Percentiles rank a stretch among this genome's conserved stretches.
These are phyloP conservation scores for Eptesicus fuscus DNA, from an alignment of 2,113 vertebrate genomes.

Conservation along the genomic window DNA sequence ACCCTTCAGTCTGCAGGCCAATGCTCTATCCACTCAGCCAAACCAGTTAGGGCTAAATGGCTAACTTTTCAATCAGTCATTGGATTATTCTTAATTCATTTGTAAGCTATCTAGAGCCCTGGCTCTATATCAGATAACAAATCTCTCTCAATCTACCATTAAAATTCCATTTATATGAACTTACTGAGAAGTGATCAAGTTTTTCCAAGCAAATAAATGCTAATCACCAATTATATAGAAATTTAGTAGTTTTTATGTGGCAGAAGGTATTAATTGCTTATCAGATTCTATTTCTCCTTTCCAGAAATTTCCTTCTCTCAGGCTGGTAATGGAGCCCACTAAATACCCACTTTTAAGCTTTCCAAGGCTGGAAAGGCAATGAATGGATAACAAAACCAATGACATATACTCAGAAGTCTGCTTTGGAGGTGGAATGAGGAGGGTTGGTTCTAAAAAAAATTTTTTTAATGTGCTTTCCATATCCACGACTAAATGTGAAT, in stretches of 20 bases:
- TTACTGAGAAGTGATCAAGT: slow-evolving; percentile 17
- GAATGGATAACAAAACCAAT: neutral
- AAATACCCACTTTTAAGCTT: neutral
- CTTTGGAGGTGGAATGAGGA: neutral
- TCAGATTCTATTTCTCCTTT: neutral
- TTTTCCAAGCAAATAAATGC: slow-evolving; percentile 17
- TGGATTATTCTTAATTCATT: neutral
- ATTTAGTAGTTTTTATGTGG: neutral
- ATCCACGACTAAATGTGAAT: neutral
- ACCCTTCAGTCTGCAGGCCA: too few species aligned
- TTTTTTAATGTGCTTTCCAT: neutral
- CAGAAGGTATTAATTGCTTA: neutral
- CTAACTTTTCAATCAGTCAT: neutral
- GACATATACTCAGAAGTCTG: neutral
- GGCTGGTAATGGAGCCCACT: neutral
- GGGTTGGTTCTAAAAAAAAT: neutral
- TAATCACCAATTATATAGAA: slow-evolving; percentile 9
- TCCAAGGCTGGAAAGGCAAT: neutral
- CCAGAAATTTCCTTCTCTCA: neutral
- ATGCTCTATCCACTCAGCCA: too few species aligned
- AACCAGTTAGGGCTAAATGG: neutral
- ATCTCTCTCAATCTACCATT: neutral
- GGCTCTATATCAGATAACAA: neutral
- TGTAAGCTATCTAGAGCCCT: neutral
- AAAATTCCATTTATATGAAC: neutral